A percentile compares a stretch with the other conserved stretches of the same genome.
These are phyloP conservation scores for Meandrusa payeni DNA, from an alignment of 2,888 invertebrate genomes.

Conservation along the genomic window DNA sequence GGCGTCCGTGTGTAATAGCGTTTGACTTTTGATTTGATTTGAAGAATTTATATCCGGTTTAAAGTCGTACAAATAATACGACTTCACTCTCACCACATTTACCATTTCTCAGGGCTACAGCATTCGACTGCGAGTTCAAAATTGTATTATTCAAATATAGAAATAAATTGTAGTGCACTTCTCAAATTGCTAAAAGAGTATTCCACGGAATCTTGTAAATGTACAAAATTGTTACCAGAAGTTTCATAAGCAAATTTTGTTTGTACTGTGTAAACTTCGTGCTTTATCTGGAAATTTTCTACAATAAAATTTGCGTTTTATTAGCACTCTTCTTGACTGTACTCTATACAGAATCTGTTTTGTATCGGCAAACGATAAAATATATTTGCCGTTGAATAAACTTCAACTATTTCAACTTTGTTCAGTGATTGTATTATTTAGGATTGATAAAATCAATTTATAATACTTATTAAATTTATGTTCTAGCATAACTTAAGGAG, in stretches of 20 bases:
- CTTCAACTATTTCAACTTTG: background rate
- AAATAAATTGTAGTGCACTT: slow-evolving; percentile 24
- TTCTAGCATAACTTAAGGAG: too few species aligned
- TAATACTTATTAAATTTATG: too few species aligned
- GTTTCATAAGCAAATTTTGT: slow-evolving; percentile 13
- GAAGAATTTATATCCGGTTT: too few species aligned
- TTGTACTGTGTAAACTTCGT: slow-evolving; percentile 15
- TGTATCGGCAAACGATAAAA: slow-evolving; percentile 1
- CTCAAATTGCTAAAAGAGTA: slow-evolving; percentile 21
- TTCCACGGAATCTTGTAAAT: slow-evolving; percentile 12
- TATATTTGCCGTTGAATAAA: slow-evolving; percentile 3
- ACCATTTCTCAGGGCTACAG: background rate
- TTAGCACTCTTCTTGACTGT: slow-evolving; percentile 5
- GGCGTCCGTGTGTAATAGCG: too few species aligned
- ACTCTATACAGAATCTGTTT: background rate
- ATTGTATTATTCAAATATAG: slow-evolving; percentile 20
- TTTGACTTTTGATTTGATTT: too few species aligned
- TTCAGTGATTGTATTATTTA: too few species aligned
- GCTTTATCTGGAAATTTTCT: slow-evolving; percentile 15
- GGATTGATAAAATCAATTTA: too few species aligned
- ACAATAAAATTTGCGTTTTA: slow-evolving; percentile 17
- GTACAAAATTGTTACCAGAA: slow-evolving; percentile 19
- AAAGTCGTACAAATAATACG: too few species aligned
- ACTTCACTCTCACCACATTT: too few species aligned
- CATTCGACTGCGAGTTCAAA: slow-evolving; percentile 18